These are phyloP conservation scores for Campaea margaritaria DNA, from an alignment of 2,888 invertebrate species.

Conservation along the genomic window DNA sequence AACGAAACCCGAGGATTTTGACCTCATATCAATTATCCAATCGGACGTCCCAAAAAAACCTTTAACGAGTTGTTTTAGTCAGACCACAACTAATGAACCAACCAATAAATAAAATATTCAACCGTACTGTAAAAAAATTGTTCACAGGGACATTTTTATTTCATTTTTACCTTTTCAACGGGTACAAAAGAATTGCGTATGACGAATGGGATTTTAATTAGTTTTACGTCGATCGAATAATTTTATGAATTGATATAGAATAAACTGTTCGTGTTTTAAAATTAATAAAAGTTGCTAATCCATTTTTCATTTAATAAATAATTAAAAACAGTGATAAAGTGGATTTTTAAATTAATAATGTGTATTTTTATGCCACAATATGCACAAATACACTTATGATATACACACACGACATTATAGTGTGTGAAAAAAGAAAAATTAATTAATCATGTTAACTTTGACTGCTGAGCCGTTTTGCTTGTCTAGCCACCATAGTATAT, in stretches of 20 bases:
- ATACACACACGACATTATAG: too few relatives aligned
- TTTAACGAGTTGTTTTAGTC: constrained; percentile 41
- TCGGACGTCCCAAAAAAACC: constrained; percentile 38
- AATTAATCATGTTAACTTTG: too few relatives aligned
- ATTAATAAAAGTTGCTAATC: too few relatives aligned
- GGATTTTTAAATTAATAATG: not conserved
- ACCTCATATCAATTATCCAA: constrained; percentile 42
- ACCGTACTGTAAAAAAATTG: constrained; percentile 8
- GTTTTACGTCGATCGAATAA: too few relatives aligned
- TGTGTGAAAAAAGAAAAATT: too few relatives aligned
- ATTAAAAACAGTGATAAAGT: not conserved
- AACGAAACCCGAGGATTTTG: constrained; percentile 32
- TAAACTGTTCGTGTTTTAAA: too few relatives aligned
- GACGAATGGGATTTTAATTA: constrained; percentile 11
- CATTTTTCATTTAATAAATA: too few relatives aligned
- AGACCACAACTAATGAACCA: constrained; percentile 41
- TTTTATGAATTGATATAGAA: not conserved
- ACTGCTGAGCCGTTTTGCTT: too few relatives aligned
- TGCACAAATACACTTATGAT: too few relatives aligned
- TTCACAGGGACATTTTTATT: constrained; percentile 15
- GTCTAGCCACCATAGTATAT: too few relatives aligned
- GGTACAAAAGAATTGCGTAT: constrained; percentile 10
- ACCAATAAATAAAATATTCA: constrained; percentile 31
- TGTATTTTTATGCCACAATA: not conserved
- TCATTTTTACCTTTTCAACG: constrained; percentile 18